Conservation (phyloP, 1,140 invertebrate species). For the Tetraneura akinire region DNA sequence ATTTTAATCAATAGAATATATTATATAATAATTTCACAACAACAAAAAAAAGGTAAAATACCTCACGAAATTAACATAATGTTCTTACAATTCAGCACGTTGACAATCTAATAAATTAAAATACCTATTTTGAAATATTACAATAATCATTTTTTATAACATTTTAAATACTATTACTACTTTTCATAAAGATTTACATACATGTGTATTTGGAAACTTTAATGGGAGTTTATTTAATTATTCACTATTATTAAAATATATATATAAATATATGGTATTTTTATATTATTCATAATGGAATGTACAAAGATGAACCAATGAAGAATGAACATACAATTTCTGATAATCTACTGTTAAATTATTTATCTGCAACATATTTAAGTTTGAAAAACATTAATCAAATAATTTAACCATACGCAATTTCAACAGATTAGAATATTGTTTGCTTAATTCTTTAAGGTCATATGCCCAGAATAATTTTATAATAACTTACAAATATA, state of each 20-base stretch:
- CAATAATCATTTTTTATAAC: constrained; percentile 21
- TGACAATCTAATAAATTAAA: constrained; percentile 19
- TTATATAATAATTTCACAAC: constrained; percentile 46
- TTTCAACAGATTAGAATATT: background rate
- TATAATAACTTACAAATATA: too few relatives aligned
- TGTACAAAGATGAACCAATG: constrained; percentile 48
- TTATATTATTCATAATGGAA: constrained; percentile 45
- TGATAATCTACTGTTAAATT: constrained; percentile 26
- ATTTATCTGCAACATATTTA: constrained; percentile 38
- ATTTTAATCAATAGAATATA: constrained; percentile 48
- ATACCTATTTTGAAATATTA: constrained; percentile 35
- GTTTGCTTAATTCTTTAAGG: background rate
- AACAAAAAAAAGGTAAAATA: constrained; percentile 46
- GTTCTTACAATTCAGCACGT: constrained; percentile 28
- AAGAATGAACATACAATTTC: constrained; percentile 48
- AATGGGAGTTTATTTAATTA: constrained; percentile 12
- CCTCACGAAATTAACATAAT: constrained; percentile 41
- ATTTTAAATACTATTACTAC: constrained; percentile 43
- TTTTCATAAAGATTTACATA: constrained; percentile 1
- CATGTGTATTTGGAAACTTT: background rate
- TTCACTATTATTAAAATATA: constrained; percentile 25
- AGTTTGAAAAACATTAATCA: constrained; percentile 23
- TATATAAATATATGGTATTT: constrained; percentile 22
- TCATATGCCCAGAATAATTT: too few relatives aligned
- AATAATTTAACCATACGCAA: background rate